Conservation (phyloP, 2,797 vertebrate genomes). For the Myoxocephalus aenaeus region DNA sequence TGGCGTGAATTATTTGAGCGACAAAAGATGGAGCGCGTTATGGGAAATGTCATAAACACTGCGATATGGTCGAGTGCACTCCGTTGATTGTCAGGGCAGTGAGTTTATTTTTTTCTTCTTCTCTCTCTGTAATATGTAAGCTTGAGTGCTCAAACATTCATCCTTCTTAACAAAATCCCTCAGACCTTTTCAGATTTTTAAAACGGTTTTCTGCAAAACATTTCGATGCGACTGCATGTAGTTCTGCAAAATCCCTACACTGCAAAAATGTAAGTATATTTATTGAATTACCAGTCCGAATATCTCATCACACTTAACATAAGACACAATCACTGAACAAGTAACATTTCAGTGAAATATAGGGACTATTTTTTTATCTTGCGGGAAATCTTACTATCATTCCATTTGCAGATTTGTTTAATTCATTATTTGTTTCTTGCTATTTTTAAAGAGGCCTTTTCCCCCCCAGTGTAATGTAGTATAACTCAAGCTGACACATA, state of each 20-base stretch:
- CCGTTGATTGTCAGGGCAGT: slow-evolving; percentile 22
- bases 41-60: slow-evolving; percentile 47
- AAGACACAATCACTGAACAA: background rate
- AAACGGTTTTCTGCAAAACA: background rate
- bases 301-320: background rate
- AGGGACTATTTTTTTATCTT: background rate
- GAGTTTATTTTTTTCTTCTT: background rate
- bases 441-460: background rate
- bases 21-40: slow-evolving; percentile 57
- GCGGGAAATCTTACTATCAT: no score
- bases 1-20: slow-evolving; percentile 55
- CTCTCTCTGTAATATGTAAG: background rate
- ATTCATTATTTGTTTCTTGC: background rate
- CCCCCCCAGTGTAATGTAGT: background rate
- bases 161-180: slow-evolving; percentile 29
- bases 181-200: background rate
- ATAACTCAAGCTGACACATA: slow-evolving; percentile 1
- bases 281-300: background rate
- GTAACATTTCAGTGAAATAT: background rate
- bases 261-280: background rate
- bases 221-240: slow-evolving; percentile 12
- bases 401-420: background rate
- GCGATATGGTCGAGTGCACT: slow-evolving; percentile 31
- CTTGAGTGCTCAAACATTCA: slow-evolving; percentile 14
- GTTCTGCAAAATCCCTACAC: background rate